Conservation (phyloP, 92 coral and sea anemone genomes). For the Epizoanthus rinbou region DNA sequence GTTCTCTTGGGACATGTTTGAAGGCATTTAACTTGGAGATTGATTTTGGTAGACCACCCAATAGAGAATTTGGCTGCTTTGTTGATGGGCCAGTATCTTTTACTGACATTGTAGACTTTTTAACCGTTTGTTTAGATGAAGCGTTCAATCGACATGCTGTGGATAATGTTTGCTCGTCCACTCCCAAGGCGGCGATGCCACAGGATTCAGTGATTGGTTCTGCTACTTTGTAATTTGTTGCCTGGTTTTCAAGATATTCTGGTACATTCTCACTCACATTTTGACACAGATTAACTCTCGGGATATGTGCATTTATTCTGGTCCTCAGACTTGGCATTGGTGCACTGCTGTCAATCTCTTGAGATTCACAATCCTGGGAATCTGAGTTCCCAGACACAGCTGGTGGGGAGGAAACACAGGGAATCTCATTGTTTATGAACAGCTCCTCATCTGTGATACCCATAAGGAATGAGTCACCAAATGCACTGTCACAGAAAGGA, state of each 20-base stretch:
- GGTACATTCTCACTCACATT: not conserved
- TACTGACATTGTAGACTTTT: not conserved
- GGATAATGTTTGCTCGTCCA: not conserved
- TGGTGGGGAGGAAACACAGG: not conserved
- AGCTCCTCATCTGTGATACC: constrained; percentile 52
- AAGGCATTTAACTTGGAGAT: constrained; percentile 57
- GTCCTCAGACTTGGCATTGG: constrained; percentile 42
- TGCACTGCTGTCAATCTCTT: constrained; percentile 29
- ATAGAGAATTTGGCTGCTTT: not conserved
- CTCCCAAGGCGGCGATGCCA: not conserved
- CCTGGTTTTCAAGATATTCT: not conserved
- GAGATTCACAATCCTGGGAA: constrained; percentile 5
- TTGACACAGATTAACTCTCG: not conserved
- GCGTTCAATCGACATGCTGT: constrained; percentile 3
- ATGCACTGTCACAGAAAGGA: constrained; percentile 26
- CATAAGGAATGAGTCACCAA: constrained; percentile 55
- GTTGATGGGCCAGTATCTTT: not conserved
- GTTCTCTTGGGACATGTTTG: constrained; percentile 37
- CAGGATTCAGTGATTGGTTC: not conserved
- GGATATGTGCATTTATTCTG: constrained; percentile 30
- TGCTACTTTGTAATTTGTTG: not conserved
- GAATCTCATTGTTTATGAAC: constrained; percentile 5
- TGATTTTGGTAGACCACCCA: constrained; percentile 34
- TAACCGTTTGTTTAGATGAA: not conserved
- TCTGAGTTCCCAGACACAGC: not conserved